phyloP scores from a whole-genome alignment of 2,888 invertebrate species.

The Agrochola circellaris region DNA sequence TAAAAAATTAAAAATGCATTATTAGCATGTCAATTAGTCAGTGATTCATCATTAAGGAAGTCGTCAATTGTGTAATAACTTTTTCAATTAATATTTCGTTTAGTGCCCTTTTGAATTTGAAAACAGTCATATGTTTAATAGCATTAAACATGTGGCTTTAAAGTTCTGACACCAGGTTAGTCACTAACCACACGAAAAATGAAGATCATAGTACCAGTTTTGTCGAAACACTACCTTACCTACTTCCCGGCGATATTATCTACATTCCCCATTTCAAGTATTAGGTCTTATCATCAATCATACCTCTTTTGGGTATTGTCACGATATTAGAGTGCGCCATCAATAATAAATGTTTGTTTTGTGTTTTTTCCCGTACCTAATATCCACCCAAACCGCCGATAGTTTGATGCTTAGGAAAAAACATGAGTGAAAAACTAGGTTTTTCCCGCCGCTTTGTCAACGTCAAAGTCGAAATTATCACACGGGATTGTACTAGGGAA shows the following conservation, averaged over 20 bases:
- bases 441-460: not conserved
- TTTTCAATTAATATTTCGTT: too few relatives aligned
- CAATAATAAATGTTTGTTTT: conserved; percentile 59
- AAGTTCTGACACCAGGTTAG: too few relatives aligned
- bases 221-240: conserved; percentile 29
- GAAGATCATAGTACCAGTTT: conserved; percentile 25
- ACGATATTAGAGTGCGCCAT: conserved; percentile 63
- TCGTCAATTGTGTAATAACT: too few relatives aligned
- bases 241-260: conserved; percentile 46
- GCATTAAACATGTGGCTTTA: too few relatives aligned
- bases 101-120: too few relatives aligned
- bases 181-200: too few relatives aligned
- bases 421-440: not conserved
- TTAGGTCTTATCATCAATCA: conserved; percentile 69
- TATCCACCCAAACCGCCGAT: not conserved
- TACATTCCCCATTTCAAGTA: conserved; percentile 61
- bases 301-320: conserved; percentile 66
- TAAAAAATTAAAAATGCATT: too few relatives aligned
- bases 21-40: too few relatives aligned
- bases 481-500: not conserved
- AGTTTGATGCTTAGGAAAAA: not conserved
- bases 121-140: too few relatives aligned
- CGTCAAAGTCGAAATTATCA: too few relatives aligned
- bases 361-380: not conserved
- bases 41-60: too few relatives aligned